These are phyloP conservation scores for Cataglyphis altisquamis DNA, from an alignment of 2,888 invertebrate genomes.

Conservation along the genomic window DNA sequence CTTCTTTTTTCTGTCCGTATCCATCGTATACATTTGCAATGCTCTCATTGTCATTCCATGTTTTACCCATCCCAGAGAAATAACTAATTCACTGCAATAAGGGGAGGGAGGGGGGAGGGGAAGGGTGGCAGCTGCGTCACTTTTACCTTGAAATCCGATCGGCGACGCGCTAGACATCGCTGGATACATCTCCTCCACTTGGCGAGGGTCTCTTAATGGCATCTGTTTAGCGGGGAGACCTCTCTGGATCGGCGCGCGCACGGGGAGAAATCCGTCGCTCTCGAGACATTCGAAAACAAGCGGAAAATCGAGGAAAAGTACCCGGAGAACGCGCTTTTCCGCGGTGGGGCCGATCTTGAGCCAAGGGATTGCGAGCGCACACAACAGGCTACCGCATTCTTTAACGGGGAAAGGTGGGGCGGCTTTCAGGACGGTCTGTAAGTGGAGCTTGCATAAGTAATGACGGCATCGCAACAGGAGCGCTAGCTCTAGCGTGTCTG, in stretches of 20 bases:
- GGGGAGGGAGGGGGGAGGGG: slow-evolving; percentile 9
- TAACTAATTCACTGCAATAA: slow-evolving; percentile 53
- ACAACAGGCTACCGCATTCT: slow-evolving; percentile 68
- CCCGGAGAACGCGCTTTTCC: background rate
- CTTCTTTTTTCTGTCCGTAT: background rate
- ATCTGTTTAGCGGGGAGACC: slow-evolving; percentile 49
- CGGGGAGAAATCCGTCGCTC: slow-evolving; percentile 17
- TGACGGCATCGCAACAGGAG: slow-evolving; percentile 76
- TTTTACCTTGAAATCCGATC: slow-evolving; percentile 57
- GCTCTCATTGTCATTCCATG: slow-evolving; percentile 51
- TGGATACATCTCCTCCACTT: slow-evolving; percentile 18
- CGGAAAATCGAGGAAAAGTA: slow-evolving; percentile 45
- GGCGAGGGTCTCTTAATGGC: slow-evolving; percentile 47
- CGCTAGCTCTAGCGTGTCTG: slow-evolving; percentile 60
- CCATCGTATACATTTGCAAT: background rate
- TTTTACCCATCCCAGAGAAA: slow-evolving; percentile 45
- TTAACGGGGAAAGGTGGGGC: slow-evolving; percentile 60
- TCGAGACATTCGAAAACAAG: slow-evolving; percentile 37
- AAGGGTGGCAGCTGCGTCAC: slow-evolving; percentile 37
- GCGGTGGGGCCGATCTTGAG: slow-evolving; percentile 44
- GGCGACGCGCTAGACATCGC: slow-evolving; percentile 23
- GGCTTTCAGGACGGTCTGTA: slow-evolving; percentile 82
- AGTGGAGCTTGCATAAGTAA: slow-evolving; percentile 84
- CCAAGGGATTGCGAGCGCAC: slow-evolving; percentile 63
- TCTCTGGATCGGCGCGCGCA: background rate